phyloP scores from a whole-genome alignment of 2,888 invertebrate genomes.

The Caenorhabditis zanzibari region DNA sequence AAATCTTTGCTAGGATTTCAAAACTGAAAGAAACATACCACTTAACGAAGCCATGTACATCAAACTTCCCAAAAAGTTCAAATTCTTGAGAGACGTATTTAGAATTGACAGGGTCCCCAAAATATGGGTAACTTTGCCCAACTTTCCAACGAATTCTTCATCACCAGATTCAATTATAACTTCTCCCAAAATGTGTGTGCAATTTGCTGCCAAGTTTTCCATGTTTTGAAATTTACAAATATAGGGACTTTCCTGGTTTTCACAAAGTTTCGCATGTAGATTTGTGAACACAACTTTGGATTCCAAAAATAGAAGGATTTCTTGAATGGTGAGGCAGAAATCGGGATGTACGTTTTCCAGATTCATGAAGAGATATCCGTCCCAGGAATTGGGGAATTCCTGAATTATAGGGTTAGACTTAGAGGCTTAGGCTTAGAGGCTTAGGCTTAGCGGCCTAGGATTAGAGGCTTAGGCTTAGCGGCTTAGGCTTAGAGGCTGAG shows the following conservation, averaged over 20 bases:
- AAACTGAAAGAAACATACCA: not conserved
- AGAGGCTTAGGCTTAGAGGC: no score
- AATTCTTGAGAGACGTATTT: not conserved
- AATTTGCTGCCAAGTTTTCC: not conserved
- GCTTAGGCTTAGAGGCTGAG: no score
- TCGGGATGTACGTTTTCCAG: not conserved
- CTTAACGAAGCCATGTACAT: not conserved
- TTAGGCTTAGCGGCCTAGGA: no score
- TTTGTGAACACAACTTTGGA: not conserved
- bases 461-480: no score
- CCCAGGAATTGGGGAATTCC: not conserved
- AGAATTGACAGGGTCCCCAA: not conserved
- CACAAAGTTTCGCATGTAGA: not conserved
- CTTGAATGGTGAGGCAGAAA: slow-evolving; percentile 6
- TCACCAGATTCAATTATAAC: not conserved
- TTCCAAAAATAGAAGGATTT: not conserved
- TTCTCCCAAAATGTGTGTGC: not conserved
- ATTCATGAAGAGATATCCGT: not conserved
- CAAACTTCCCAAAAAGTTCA: not conserved
- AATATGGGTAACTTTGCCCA: not conserved
- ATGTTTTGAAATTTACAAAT: not conserved
- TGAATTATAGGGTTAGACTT: no score
- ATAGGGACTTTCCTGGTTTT: not conserved
- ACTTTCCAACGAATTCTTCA: not conserved
- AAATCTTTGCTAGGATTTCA: not conserved